Evolutionary conservation across 2,797 vertebrate genomes (phyloP).

Genomic region (Myripristis jacobus): DNA sequence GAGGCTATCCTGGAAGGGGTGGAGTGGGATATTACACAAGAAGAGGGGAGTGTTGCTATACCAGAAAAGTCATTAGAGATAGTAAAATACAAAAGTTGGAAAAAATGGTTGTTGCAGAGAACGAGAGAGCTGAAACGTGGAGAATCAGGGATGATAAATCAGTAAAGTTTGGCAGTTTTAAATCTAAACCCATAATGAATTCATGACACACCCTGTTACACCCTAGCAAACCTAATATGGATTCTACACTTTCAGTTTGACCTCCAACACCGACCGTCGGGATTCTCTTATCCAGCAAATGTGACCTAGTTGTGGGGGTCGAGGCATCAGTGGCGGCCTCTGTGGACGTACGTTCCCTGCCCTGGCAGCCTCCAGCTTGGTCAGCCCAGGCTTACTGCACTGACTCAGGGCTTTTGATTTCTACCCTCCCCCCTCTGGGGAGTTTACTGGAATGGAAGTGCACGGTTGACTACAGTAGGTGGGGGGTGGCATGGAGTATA

Average conservation of each 20-base stretch:
- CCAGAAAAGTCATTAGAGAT: not conserved
- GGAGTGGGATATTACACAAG: not conserved
- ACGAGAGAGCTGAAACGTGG: not conserved
- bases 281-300: constrained; percentile 32
- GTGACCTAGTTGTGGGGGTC: constrained; percentile 43
- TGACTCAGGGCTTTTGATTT: constrained; percentile 53
- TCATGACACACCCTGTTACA: constrained; percentile 12
- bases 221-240: constrained; percentile 15
- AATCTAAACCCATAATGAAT: not conserved
- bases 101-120: not conserved
- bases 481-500: not conserved
- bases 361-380: constrained; percentile 42
- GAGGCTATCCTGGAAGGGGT: constrained; percentile 4
- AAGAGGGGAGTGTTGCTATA: not conserved
- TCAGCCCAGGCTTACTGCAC: constrained; percentile 42
- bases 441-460: constrained; percentile 34
- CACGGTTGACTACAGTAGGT: constrained; percentile 20
- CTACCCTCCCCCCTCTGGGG: constrained; percentile 34
- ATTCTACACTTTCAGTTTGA: constrained; percentile 23
- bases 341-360: constrained; percentile 54
- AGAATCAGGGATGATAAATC: not conserved
- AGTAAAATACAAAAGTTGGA: not conserved
- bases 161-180: not conserved
- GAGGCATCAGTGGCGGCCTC: constrained; percentile 23
- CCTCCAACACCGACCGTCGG: constrained; percentile 7